phyloP scores from a whole-genome alignment of 2,113 vertebrate genomes.

The Pandion haliaetus region DNA sequence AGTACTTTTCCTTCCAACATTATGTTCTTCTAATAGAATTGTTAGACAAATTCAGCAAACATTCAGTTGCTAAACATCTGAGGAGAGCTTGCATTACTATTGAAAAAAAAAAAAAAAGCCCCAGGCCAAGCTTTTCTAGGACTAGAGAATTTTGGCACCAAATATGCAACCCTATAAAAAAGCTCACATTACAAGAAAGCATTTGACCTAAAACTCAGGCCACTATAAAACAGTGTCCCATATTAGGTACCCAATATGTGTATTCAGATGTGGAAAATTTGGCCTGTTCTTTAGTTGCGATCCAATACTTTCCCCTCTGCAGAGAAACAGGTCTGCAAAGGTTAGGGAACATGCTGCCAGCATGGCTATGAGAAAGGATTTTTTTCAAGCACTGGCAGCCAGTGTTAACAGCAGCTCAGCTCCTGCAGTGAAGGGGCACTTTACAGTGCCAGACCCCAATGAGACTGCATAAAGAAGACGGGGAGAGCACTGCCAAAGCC shows the following conservation, averaged over 20 bases:
- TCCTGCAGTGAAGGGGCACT: not conserved
- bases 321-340: not conserved
- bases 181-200: not conserved
- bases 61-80: not conserved
- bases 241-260: not conserved
- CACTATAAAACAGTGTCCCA: not conserved
- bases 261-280: not conserved
- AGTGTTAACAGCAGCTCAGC: not conserved
- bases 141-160: constrained; percentile 8
- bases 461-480: not conserved
- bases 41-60: constrained; percentile 1
- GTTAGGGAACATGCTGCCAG: not conserved
- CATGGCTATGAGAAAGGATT: not conserved
- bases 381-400: not conserved
- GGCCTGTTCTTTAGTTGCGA: not conserved
- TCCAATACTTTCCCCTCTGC: not conserved
- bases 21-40: not conserved
- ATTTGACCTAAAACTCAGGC: constrained; percentile 11
- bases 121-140: constrained; percentile 8
- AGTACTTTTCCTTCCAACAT: not conserved
- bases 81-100: not conserved
- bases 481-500: not conserved
- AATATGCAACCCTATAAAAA: not conserved
- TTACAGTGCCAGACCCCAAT: not conserved
- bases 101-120: not conserved